A percentile compares a stretch with the other conserved stretches of the same genome.
Conservation (phyloP, 2,888 invertebrate species). For the Archaeoteleia sp. region DNA sequence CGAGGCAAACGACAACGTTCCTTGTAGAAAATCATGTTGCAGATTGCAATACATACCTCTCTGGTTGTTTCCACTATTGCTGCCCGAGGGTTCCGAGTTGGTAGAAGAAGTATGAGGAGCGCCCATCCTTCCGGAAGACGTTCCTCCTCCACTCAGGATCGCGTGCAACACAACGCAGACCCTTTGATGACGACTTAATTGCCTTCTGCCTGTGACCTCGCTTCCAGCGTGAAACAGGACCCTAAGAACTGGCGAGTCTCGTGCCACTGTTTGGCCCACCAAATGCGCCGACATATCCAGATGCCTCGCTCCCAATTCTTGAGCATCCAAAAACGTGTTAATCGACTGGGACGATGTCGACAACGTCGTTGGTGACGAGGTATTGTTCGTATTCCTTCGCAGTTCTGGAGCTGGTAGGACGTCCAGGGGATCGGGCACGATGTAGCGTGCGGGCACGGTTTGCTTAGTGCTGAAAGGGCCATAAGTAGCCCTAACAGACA, state of each 20-base stretch:
- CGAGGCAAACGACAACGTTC: too few species aligned
- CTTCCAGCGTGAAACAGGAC: slow-evolving; percentile 95
- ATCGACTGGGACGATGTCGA: slow-evolving; percentile 59
- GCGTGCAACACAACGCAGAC: slow-evolving; percentile 90
- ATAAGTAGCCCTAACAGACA: slow-evolving; percentile 92
- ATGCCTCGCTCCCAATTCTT: slow-evolving; percentile 82
- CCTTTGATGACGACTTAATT: slow-evolving; percentile 81
- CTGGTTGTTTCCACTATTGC: slow-evolving; percentile 17
- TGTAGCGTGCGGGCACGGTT: slow-evolving; percentile 92
- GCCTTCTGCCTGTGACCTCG: slow-evolving; percentile 86
- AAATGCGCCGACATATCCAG: slow-evolving; percentile 95
- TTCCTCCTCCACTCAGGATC: slow-evolving; percentile 76
- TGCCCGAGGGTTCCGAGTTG: slow-evolving; percentile 40
- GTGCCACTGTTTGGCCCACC: slow-evolving; percentile 89
- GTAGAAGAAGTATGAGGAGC: slow-evolving; percentile 49
- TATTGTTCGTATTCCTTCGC: slow-evolving; percentile 57
- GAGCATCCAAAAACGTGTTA: slow-evolving; percentile 77
- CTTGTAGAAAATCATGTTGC: too few species aligned
- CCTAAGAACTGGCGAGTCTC: slow-evolving; percentile 92
- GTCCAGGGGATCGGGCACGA: slow-evolving; percentile 89
- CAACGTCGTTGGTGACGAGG: slow-evolving; percentile 18
- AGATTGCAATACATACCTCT: slow-evolving; percentile 23
- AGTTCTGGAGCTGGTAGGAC: slow-evolving; percentile 75
- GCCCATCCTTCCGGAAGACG: slow-evolving; percentile 50
- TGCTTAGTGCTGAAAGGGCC: slow-evolving; percentile 97